Conservation (phyloP, 2,113 vertebrate genomes). For the Tyto alba region DNA sequence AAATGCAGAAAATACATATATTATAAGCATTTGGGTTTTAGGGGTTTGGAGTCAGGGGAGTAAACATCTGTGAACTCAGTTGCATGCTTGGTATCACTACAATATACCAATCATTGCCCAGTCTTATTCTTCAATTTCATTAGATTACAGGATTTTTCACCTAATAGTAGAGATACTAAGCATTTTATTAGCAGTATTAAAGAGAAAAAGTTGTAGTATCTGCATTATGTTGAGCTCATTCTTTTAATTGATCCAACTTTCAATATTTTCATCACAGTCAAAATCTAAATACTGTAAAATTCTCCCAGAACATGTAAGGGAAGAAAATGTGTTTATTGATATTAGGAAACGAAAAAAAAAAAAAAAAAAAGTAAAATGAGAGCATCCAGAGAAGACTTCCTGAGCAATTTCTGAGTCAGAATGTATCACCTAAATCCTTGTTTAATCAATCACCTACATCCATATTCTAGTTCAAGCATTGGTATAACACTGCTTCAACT, state of each 20-base stretch:
- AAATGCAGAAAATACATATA: neutral
- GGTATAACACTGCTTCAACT: neutral
- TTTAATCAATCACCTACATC: neutral
- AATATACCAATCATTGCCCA: neutral
- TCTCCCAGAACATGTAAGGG: neutral
- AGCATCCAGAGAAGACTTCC: neutral
- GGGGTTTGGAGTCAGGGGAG: neutral
- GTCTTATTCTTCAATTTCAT: neutral
- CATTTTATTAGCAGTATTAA: neutral
- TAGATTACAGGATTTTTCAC: neutral
- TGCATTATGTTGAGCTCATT: neutral
- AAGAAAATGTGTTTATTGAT: neutral
- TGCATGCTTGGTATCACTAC: neutral
- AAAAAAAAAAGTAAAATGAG: neutral
- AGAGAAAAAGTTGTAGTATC: neutral
- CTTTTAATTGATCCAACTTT: neutral
- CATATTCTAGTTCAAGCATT: neutral
- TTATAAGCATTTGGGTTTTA: neutral
- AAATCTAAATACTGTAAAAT: neutral
- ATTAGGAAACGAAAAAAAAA: no score
- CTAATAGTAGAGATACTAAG: neutral
- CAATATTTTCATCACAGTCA: neutral
- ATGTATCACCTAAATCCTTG: neutral
- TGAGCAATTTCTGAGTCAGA: neutral
- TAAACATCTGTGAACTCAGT: neutral